Conservation (phyloP, 2,113 vertebrate genomes). For the Microcebus jonahi region DNA sequence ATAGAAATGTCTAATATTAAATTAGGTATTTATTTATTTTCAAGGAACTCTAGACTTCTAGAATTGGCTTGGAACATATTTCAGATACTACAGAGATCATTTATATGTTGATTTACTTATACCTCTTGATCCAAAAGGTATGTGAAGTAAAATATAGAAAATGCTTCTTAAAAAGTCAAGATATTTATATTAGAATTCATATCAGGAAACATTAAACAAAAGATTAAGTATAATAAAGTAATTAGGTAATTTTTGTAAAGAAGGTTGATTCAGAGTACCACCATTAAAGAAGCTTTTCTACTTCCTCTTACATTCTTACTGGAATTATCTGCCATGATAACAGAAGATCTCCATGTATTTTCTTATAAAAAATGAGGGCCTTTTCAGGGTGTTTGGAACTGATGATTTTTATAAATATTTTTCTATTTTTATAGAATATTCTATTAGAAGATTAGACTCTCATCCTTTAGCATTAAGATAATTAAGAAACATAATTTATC, state of each 20-base stretch:
- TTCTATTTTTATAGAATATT: constrained; percentile 21
- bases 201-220: neutral
- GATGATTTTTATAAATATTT: constrained; percentile 4
- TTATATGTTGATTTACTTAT: neutral
- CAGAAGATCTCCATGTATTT: neutral
- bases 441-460: neutral
- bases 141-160: constrained; percentile 18
- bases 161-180: constrained; percentile 10
- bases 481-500: constrained; percentile 3
- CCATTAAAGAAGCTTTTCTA: neutral
- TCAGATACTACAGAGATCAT: neutral
- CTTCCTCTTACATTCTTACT: neutral
- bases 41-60: neutral
- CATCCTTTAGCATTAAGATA: neutral
- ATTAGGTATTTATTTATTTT: neutral
- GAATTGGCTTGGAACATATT: neutral
- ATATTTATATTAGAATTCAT: constrained; percentile 13
- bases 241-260: constrained; percentile 43
- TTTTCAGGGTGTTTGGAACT: neutral
- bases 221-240: constrained; percentile 37
- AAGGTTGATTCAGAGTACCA: neutral
- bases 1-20: neutral
- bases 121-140: neutral
- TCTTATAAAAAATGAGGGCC: neutral
- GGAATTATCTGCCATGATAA: neutral